A percentile compares a stretch with the other conserved stretches of the same genome.
Evolutionary conservation across 2,888 invertebrate species (phyloP).

Genomic region (Apotomis capreana): DNA sequence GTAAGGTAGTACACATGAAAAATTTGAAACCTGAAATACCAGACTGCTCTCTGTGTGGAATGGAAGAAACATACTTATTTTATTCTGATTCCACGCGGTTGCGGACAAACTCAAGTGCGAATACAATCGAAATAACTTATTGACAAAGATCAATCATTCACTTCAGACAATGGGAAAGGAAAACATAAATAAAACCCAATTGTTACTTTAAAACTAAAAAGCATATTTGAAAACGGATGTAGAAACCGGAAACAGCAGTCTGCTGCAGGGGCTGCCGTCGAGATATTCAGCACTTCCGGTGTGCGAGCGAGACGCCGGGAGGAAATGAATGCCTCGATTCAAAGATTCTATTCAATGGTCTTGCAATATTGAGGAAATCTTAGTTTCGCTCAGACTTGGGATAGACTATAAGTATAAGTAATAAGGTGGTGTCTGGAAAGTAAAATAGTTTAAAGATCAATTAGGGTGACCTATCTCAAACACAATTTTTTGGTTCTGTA

Average conservation of each 20-base stretch:
- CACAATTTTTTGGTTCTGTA: too few species aligned
- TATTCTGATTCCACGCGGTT: too few species aligned
- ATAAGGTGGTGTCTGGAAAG: background rate
- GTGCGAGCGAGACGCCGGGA: constrained; percentile 54
- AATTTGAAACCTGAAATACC: too few species aligned
- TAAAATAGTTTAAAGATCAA: background rate
- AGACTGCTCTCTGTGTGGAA: too few species aligned
- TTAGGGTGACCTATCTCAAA: background rate
- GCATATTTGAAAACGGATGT: constrained; percentile 69
- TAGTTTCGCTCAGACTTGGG: constrained; percentile 33
- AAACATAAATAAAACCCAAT: constrained; percentile 55
- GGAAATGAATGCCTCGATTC: constrained; percentile 73
- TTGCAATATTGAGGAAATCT: constrained; percentile 43
- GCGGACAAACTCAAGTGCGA: too few species aligned
- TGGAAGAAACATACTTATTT: too few species aligned
- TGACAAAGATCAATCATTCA: constrained; percentile 5
- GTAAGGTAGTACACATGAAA: too few species aligned
- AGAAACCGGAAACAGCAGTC: constrained; percentile 73
- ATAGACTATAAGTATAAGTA: background rate
- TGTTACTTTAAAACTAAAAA: constrained; percentile 62
- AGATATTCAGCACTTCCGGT: constrained; percentile 73
- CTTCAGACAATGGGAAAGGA: constrained; percentile 44
- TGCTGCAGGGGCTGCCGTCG: constrained; percentile 65
- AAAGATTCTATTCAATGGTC: constrained; percentile 59
- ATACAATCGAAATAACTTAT: background rate